Base-by-base conservation (phyloP, 2,113 vertebrate species). In the Apistogramma diplotaenia region DNA sequence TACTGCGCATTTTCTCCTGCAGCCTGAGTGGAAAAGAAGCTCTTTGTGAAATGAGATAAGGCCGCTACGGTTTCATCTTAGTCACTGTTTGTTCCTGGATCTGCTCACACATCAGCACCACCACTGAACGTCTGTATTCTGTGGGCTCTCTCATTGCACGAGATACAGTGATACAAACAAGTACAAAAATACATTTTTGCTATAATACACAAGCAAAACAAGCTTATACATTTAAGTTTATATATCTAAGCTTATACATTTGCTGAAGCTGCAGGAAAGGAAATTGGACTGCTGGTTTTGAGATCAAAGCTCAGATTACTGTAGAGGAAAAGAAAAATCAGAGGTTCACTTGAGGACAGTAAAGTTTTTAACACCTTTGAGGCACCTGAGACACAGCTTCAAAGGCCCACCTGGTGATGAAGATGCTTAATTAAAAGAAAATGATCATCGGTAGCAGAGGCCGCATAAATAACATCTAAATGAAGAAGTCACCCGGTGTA, bases 21-120 rank as follows among this genome's bases (percentile, higher is more conserved):
- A 35, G 70, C 72, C 72, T 57, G 53, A 75, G 19, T 5, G 29
- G 71, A 16, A 82, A 72, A 74, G 31, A 46, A 58, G 56, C 67
- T 81, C 56, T 65, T 35, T 65, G 60, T 59, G 89, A 59, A 86
- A 89, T 76, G 29, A 78, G 77, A 89, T 72, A 53, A 37, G 67
- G 53, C 81, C 53, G 1, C 85, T 81, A 13, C 25, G 60, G 76
- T 84, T 85, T 87, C 85, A 78, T 72, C 82, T 81, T 8, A 81
- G 81, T 88, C 86, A 85, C 56, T 29, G 57, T 78, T 78, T 73
- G 79, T 84, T 81, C 65, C 55, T 78, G 72, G 3, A 51, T 43
- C 51, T 57, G 49, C 31, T 58, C 3, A 13, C 37, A 76, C 35
- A 1, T 57, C 60, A 71, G 5, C 49, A 40, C 18, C 62, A 37